These are phyloP conservation scores for Maccullochella peelii DNA, from an alignment of 2,113 vertebrate genomes.

Conservation along the genomic window DNA sequence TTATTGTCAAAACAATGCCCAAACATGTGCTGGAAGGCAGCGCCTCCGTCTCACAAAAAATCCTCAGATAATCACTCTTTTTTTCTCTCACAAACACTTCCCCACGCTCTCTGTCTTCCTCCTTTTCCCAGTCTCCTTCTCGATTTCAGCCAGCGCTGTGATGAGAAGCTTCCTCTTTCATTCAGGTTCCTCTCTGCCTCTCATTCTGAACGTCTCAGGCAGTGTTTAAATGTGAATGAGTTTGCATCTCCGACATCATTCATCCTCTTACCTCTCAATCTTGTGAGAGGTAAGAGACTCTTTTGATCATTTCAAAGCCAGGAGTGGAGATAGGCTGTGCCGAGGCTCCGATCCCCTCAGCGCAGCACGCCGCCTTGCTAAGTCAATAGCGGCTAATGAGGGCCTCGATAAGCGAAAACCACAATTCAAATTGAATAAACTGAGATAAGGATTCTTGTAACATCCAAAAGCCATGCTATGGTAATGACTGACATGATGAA, in stretches of 20 bases:
- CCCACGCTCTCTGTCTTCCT: conserved; percentile 50
- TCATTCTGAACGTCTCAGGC: conserved; percentile 47
- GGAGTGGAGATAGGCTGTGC: conserved; percentile 47
- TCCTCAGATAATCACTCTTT: conserved; percentile 51
- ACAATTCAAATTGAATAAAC: conserved; percentile 73
- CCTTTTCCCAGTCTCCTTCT: conserved; percentile 23
- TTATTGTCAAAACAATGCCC: conserved; percentile 71
- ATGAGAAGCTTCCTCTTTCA: conserved; percentile 73
- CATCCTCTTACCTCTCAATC: conserved; percentile 69
- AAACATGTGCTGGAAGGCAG: conserved; percentile 60
- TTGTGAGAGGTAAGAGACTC: conserved; percentile 48
- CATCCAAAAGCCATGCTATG: conserved; percentile 55
- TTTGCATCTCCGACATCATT: conserved; percentile 62
- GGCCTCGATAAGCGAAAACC: conserved; percentile 46
- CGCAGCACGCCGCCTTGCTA: conserved; percentile 58
- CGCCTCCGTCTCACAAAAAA: conserved; percentile 39
- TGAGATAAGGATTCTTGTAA: conserved; percentile 67
- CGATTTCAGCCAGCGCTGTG: conserved; percentile 16
- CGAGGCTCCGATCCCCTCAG: conserved; percentile 35
- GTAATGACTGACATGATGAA: conserved; percentile 65
- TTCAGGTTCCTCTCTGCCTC: conserved; percentile 66
- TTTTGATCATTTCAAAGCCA: conserved; percentile 75
- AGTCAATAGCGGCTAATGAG: conserved; percentile 79
- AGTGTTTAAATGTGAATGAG: conserved; percentile 59
- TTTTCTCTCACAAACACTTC: conserved; percentile 50